Conservation (phyloP, 2,888 invertebrate species). For the Branchipolynoe longqiensis region DNA sequence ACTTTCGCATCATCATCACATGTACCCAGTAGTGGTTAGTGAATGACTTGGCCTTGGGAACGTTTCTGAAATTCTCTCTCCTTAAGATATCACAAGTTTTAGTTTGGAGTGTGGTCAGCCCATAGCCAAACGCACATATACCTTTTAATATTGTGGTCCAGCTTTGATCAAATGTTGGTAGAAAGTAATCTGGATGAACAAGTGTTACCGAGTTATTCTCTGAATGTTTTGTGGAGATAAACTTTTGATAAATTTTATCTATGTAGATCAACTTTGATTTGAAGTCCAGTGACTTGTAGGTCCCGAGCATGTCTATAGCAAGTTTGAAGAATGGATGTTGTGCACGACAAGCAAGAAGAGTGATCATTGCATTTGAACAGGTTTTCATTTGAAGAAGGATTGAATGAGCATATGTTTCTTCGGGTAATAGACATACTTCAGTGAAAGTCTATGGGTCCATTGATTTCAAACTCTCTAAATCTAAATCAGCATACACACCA, state of each 20-base stretch:
- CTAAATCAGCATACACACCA: constrained; percentile 69
- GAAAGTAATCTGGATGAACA: constrained; percentile 66
- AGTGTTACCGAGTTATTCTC: constrained; percentile 53
- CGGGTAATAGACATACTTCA: constrained; percentile 64
- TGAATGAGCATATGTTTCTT: constrained; percentile 67
- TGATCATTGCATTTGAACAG: constrained; percentile 64
- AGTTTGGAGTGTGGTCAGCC: constrained; percentile 36
- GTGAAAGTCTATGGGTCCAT: constrained; percentile 63
- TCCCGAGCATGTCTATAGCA: constrained; percentile 62
- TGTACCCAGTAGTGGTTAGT: constrained; percentile 69
- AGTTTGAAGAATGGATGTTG: constrained; percentile 65
- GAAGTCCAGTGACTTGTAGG: background rate
- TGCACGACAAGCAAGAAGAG: constrained; percentile 65
- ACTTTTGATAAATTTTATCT: constrained; percentile 42
- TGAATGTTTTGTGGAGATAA: too few relatives aligned
- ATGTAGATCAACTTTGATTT: constrained; percentile 26
- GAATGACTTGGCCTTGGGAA: constrained; percentile 59
- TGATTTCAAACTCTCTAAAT: constrained; percentile 64
- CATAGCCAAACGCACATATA: constrained; percentile 58
- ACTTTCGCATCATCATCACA: constrained; percentile 61
- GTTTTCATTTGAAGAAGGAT: constrained; percentile 62
- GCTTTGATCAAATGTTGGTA: constrained; percentile 67
- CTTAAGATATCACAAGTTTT: constrained; percentile 29
- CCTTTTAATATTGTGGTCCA: constrained; percentile 62
- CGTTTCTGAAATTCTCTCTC: constrained; percentile 45